phyloP scores from a whole-genome alignment of 2,888 invertebrate species.

The Drosophila algonquin region DNA sequence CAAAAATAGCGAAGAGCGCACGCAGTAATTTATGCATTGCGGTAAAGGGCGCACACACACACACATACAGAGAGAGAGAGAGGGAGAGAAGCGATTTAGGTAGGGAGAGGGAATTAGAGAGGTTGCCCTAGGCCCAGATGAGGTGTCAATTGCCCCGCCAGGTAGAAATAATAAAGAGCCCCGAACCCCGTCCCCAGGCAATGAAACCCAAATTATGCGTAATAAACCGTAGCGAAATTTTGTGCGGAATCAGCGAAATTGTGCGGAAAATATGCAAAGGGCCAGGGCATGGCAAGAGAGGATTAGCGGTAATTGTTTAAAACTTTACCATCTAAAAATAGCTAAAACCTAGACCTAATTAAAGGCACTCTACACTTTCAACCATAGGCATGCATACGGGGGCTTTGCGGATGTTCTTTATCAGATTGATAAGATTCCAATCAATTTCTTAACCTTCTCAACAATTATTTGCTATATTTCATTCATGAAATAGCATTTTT shows the following conservation, averaged over 20 bases:
- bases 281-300: slow-evolving; percentile 8
- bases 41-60: slow-evolving; percentile 31
- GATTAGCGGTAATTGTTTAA: slow-evolving; percentile 27
- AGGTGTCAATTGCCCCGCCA: slow-evolving; percentile 53
- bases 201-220: slow-evolving; percentile 51
- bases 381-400: background rate
- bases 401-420: background rate
- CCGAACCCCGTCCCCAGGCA: slow-evolving; percentile 24
- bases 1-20: slow-evolving; percentile 13
- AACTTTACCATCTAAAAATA: background rate
- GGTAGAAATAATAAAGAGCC: slow-evolving; percentile 45
- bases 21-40: slow-evolving; percentile 54
- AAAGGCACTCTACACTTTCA: background rate
- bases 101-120: slow-evolving; percentile 33
- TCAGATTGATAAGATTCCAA: slow-evolving; percentile 2
- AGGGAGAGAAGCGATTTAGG: slow-evolving; percentile 29
- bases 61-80: background rate
- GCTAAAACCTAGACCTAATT: background rate
- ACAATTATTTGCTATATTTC: background rate
- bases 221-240: slow-evolving; percentile 51
- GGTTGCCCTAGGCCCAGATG: background rate
- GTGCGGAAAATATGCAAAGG: slow-evolving; percentile 46
- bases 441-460: slow-evolving; percentile 12
- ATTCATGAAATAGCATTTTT: slow-evolving; percentile 3
- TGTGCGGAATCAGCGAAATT: slow-evolving; percentile 28